These are phyloP conservation scores for Harpagoxenus sublaevis DNA, from an alignment of 2,888 invertebrate genomes.

Conservation along the genomic window DNA sequence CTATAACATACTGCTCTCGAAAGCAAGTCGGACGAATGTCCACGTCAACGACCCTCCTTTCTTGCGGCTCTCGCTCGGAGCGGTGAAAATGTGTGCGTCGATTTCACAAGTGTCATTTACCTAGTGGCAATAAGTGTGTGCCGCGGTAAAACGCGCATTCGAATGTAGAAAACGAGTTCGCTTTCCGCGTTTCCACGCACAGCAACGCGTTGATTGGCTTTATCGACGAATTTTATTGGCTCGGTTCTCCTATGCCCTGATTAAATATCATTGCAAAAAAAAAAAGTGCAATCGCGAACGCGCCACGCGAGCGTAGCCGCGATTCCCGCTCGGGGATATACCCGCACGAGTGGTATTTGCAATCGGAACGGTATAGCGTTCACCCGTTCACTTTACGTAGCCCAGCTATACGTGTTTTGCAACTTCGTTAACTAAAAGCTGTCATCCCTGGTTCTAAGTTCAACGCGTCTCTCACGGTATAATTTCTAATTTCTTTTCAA, in stretches of 20 bases:
- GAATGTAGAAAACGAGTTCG: constrained; percentile 9
- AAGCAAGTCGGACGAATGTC: background rate
- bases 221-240: constrained; percentile 10
- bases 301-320: background rate
- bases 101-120: constrained; percentile 71
- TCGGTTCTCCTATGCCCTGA: background rate
- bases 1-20: background rate
- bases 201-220: background rate
- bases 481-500: background rate
- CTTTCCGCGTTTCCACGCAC: constrained; percentile 30
- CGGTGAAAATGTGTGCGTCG: constrained; percentile 63
- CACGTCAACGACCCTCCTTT: constrained; percentile 65
- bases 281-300: background rate
- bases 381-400: constrained; percentile 21
- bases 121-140: constrained; percentile 15
- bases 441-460: background rate
- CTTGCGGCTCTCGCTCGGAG: constrained; percentile 37
- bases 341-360: background rate
- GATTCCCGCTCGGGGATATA: background rate
- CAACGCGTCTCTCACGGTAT: background rate
- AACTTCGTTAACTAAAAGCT: background rate
- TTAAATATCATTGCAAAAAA: background rate
- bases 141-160: constrained; percentile 10
- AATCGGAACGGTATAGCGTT: background rate
- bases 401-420: background rate